Conservation (phyloP, 2,797 vertebrate species). For the Chaunax sp. region DNA sequence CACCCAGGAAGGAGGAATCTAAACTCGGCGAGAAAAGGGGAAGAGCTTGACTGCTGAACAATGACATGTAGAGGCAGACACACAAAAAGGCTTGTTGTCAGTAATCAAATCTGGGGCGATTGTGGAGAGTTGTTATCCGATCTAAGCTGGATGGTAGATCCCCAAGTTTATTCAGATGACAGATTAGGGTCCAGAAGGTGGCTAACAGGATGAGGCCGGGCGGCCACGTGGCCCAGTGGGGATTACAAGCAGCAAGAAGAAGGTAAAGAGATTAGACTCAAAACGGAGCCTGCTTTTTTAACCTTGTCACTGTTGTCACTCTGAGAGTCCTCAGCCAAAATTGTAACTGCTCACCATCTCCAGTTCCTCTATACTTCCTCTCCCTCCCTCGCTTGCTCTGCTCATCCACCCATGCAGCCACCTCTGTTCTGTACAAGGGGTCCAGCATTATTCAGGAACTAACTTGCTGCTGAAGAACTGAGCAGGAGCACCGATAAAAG, state of each 20-base stretch:
- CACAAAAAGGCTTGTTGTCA: constrained; percentile 25
- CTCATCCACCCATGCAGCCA: constrained; percentile 53
- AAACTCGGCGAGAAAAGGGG: constrained; percentile 9
- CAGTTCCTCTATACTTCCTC: constrained; percentile 23
- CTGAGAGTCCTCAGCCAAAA: constrained; percentile 43
- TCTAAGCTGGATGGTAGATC: constrained; percentile 42
- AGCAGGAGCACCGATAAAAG: constrained; percentile 27
- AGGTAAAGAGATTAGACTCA: constrained; percentile 93
- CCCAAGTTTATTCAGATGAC: constrained; percentile 71
- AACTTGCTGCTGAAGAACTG: constrained; percentile 44
- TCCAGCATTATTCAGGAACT: constrained; percentile 55
- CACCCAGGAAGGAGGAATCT: constrained; percentile 1
- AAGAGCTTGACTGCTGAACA: neutral
- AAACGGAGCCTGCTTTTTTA: constrained; percentile 84
- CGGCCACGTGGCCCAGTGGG: constrained; percentile 85
- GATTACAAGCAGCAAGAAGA: constrained; percentile 91
- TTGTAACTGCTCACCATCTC: constrained; percentile 7
- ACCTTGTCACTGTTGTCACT: constrained; percentile 84
- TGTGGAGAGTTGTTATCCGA: constrained; percentile 34
- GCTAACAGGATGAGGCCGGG: constrained; percentile 93
- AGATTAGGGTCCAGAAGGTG: constrained; percentile 89
- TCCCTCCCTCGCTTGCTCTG: constrained; percentile 30
- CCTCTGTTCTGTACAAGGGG: constrained; percentile 38
- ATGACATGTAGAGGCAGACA: neutral
- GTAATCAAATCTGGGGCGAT: constrained; percentile 25